Conservation (phyloP, 2,888 invertebrate species). For the Phaonia tiefii region DNA sequence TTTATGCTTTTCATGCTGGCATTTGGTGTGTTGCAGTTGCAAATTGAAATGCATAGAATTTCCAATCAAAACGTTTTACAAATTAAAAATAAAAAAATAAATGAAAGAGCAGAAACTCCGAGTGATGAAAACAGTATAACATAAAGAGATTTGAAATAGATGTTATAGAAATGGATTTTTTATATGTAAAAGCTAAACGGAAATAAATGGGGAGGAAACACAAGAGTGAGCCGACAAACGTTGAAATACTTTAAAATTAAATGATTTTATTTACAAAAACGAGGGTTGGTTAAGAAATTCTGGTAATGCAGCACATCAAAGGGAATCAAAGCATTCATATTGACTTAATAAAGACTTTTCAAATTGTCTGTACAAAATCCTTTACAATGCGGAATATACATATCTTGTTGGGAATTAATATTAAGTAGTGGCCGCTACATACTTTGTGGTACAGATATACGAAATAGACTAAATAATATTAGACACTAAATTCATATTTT, state of each 20-base stretch:
- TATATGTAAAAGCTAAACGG: conserved; percentile 34
- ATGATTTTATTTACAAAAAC: neutral
- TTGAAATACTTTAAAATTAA: neutral
- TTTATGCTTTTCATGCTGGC: neutral
- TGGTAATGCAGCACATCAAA: no score
- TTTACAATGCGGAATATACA: no score
- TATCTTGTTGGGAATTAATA: no score
- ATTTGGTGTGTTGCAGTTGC: conserved; percentile 24
- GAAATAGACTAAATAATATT: no score
- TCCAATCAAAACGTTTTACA: conserved; percentile 64
- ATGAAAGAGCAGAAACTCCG: conserved; percentile 41
- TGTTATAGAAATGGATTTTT: conserved; percentile 32
- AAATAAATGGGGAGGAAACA: conserved; percentile 33
- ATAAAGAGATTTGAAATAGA: conserved; percentile 33
- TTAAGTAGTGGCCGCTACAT: no score
- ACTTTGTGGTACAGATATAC: no score
- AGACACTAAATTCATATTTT: no score
- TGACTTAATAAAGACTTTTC: no score
- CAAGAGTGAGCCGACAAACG: neutral
- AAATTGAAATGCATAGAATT: conserved; percentile 60
- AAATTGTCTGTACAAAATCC: no score
- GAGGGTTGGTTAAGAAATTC: no score
- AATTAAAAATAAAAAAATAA: conserved; percentile 51
- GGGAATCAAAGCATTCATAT: no score
- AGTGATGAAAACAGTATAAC: conserved; percentile 34